Evolutionary conservation across 2,113 vertebrate genomes (phyloP).

Genomic region (Panurus biarmicus): DNA sequence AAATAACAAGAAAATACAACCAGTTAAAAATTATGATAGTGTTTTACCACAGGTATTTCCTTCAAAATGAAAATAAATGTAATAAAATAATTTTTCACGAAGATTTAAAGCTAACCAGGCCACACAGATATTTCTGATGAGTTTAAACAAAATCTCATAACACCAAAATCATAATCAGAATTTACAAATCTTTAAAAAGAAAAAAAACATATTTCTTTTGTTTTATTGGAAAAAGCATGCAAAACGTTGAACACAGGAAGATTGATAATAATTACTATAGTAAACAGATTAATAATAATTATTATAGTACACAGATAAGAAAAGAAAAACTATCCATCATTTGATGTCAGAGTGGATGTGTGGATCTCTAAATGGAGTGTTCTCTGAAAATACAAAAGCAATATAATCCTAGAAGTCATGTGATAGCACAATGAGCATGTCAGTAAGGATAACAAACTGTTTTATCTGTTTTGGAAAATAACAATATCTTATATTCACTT

Average conservation of each 20-base stretch:
- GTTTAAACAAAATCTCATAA: neutral
- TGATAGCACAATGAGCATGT: neutral
- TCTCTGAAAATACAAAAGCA: neutral
- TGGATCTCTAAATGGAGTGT: neutral
- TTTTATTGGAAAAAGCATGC: neutral
- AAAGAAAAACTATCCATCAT: neutral
- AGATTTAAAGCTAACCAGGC: neutral
- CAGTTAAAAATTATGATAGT: neutral
- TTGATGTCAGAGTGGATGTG: neutral
- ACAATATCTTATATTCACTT: neutral
- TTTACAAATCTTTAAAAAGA: neutral
- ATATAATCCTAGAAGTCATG: neutral
- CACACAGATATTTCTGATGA: neutral
- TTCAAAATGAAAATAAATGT: neutral
- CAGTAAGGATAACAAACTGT: neutral
- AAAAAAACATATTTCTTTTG: neutral
- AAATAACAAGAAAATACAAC: neutral
- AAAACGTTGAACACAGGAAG: neutral
- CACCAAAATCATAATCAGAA: neutral
- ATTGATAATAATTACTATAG: neutral
- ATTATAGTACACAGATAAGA: neutral
- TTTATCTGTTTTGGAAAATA: neutral
- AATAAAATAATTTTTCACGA: neutral
- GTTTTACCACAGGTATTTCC: neutral
- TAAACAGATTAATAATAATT: neutral